Evolutionary conservation across 2,888 invertebrate genomes (phyloP), one percentile per base, ranked within the genome.

Genomic region (Tetramorium bicarinatum): DNA sequence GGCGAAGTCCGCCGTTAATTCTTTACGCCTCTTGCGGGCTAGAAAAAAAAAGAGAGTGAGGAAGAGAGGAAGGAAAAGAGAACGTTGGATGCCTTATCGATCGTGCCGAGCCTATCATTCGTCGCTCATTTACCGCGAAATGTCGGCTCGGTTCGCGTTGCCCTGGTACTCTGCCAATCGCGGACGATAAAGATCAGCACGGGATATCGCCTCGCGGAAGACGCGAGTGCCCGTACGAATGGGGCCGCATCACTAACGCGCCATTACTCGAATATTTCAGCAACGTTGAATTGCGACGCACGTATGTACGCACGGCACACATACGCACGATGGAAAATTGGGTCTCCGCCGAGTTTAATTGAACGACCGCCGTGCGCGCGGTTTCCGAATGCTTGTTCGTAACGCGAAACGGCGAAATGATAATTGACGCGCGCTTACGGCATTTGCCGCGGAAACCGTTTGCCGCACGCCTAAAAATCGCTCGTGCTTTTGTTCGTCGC

Each of bases 381-480:
- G 15, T 79, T 59, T 71, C 47, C 56, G 38, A 44, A 59, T n/a
- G 71, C 47, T 59, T 71, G 79, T n/a, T 41, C 18, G 29, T 67
- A 15, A 72, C 25, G 69, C 25, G 21, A 67, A 29, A 77, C n/a
- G 72, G n/a, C 41, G 77, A 69, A 54, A 69, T 80, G 44, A 71
- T 71, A 80, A 80, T 71, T 59, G 59, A 34, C 47, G 44, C 56
- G 54, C 3, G 44, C 34, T 25, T 44, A 15, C 44, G 15, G 38
- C 7, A 71, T 9, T 15, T 15, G 71, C 15, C 11, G 15, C 71
- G 34, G 13, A 29, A 0, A 34, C 44, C 44, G 44, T 44, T 49
- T 18, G 13, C n/a, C 49, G 21, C 38, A n/a, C 29, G 47, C 47
- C n/a, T 49, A 18, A 61, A 49, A 76, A 76, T 38, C 56, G 18